These are phyloP conservation scores for Acromyrmex echinatior DNA, from an alignment of 1,140 invertebrate genomes.

Conservation along the genomic window DNA sequence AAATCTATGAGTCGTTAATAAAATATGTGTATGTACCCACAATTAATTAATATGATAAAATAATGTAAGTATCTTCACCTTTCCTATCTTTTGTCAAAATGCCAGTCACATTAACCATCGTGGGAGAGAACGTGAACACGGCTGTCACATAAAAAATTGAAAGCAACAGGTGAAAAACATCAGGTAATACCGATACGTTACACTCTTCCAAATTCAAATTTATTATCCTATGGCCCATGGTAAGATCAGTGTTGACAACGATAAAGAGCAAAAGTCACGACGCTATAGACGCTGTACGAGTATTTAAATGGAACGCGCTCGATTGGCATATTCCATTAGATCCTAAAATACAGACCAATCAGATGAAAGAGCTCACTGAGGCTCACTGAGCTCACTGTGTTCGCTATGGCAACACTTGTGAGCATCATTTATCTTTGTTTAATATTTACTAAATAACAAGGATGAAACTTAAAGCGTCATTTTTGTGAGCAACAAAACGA, in stretches of 20 bases:
- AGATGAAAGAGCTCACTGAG: no score
- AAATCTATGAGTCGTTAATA: not conserved
- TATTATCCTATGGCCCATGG: not conserved
- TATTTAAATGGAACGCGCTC: no score
- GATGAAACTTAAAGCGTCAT: no score
- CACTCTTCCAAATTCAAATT: constrained; percentile 62
- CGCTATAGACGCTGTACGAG: no score
- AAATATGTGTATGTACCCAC: not conserved
- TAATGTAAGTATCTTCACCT: not conserved
- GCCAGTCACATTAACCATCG: constrained; percentile 23
- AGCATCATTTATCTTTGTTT: no score
- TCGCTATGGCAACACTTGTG: no score
- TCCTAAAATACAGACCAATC: no score
- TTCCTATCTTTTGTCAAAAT: not conserved
- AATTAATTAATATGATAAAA: not conserved
- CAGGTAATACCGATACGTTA: constrained; percentile 64
- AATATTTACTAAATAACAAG: no score
- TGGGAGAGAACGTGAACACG: not conserved
- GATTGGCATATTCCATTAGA: no score
- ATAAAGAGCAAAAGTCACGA: not conserved
- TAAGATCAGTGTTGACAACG: constrained; percentile 6
- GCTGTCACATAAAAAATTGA: constrained; percentile 38
- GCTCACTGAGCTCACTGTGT: no score
- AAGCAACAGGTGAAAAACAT: constrained; percentile 54
- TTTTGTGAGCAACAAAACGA: no score